Percentiles rank a stretch among this genome's conserved stretches.
phyloP scores from a whole-genome alignment of 2,113 vertebrate species.

The Pelecanoides urinatrix region DNA sequence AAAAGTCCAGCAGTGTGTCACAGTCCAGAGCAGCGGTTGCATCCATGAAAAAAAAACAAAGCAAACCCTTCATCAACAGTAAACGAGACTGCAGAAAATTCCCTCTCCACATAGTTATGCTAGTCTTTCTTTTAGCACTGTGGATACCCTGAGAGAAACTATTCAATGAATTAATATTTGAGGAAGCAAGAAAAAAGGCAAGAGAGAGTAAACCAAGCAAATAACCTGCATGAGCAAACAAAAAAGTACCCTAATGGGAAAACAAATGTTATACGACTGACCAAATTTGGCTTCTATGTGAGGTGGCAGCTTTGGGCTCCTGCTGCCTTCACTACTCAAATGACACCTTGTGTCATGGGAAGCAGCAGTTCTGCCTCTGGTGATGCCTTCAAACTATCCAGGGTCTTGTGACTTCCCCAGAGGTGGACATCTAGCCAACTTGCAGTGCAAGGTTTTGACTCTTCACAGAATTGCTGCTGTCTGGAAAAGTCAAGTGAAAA shows the following conservation, averaged over 20 bases:
- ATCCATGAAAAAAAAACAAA: not conserved
- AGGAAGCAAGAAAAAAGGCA: not conserved
- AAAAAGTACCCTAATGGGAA: not conserved
- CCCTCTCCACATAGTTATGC: not conserved
- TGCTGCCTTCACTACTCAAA: not conserved
- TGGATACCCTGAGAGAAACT: not conserved
- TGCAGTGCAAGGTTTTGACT: not conserved
- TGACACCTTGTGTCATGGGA: not conserved
- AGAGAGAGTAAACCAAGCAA: not conserved
- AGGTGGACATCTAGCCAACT: not conserved
- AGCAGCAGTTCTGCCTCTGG: not conserved
- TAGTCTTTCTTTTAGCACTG: not conserved
- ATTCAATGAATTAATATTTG: not conserved
- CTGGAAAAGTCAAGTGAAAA: not conserved
- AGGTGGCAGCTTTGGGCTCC: not conserved
- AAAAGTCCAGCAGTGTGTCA: not conserved
- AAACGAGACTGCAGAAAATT: not conserved
- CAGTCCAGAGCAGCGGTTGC: not conserved
- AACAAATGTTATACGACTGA: not conserved
- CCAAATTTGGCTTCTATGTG: not conserved
- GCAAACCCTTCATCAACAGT: not conserved
- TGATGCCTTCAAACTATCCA: not conserved
- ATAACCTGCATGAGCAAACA: not conserved
- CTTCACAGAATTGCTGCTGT: not conserved
- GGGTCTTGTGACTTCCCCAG: not conserved